A percentile compares a stretch with the other conserved stretches of the same genome.
Evolutionary conservation across 1,140 invertebrate species (phyloP).

Genomic region (Heliothis virescens): DNA sequence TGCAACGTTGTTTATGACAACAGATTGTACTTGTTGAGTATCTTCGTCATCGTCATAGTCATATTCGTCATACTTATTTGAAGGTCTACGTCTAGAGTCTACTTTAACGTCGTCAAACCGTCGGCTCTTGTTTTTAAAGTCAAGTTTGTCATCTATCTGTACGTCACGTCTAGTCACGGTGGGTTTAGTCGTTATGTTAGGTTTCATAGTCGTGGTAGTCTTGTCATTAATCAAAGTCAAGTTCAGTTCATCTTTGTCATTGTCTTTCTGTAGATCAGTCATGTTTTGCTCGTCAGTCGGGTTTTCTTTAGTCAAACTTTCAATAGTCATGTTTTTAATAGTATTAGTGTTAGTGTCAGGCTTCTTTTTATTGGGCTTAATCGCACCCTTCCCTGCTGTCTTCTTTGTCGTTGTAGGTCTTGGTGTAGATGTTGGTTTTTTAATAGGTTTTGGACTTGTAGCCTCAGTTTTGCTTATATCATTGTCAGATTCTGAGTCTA

Average conservation of each 20-base stretch:
- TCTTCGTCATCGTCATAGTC: constrained; percentile 75
- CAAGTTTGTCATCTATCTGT: constrained; percentile 85
- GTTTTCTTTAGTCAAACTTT: constrained; percentile 49
- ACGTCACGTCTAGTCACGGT: constrained; percentile 60
- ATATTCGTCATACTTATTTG: constrained; percentile 65
- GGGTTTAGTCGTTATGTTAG: constrained; percentile 49
- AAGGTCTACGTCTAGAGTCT: constrained; percentile 64
- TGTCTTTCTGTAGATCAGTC: constrained; percentile 51
- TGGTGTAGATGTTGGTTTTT: constrained; percentile 61
- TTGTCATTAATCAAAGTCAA: constrained; percentile 44
- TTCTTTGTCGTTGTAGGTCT: constrained; percentile 58
- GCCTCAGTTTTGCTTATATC: constrained; percentile 75
- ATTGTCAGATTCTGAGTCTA: constrained; percentile 74
- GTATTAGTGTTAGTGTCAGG: constrained; percentile 52
- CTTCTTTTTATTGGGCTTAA: constrained; percentile 52
- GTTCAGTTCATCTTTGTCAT: constrained; percentile 50
- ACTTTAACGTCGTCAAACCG: constrained; percentile 69
- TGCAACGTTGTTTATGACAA: constrained; percentile 76
- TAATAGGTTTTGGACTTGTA: constrained; percentile 59
- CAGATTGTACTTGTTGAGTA: constrained; percentile 77
- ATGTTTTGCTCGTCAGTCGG: constrained; percentile 63
- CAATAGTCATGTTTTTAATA: constrained; percentile 58
- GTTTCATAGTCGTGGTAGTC: constrained; percentile 56
- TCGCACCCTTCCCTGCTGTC: constrained; percentile 53
- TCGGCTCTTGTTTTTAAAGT: constrained; percentile 84